Evolutionary conservation across 2,797 vertebrate genomes (phyloP).

Genomic region (Rhabdophis nuchalis): DNA sequence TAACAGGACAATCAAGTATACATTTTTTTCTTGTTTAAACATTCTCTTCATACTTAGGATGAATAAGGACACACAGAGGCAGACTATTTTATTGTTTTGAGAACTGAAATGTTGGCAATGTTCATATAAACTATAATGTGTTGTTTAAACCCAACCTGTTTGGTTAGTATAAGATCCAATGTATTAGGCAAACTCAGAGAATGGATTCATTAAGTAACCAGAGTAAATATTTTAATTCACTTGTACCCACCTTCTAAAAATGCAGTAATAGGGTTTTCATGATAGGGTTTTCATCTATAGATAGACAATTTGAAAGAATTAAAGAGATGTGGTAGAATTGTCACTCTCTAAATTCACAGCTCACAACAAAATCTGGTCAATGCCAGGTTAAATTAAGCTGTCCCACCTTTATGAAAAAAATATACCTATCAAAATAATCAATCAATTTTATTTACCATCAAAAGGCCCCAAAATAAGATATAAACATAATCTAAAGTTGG

Average conservation of each 20-base stretch:
- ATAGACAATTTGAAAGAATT: neutral
- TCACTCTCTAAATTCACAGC: neutral
- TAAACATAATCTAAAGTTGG: neutral
- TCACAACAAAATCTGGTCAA: neutral
- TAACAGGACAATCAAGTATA: neutral
- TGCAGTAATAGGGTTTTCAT: neutral
- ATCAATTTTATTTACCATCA: neutral
- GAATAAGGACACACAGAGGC: neutral
- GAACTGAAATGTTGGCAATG: neutral
- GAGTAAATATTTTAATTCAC: neutral
- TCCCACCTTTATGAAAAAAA: neutral
- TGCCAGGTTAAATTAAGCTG: neutral
- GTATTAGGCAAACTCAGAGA: neutral
- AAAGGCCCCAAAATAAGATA: neutral
- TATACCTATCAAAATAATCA: neutral
- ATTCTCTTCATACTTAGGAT: neutral
- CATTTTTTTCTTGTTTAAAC: neutral
- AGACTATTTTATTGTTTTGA: neutral
- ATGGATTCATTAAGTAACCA: neutral
- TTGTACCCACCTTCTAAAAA: neutral
- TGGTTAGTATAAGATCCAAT: neutral
- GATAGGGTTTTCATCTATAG: too few relatives aligned
- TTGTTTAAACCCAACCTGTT: neutral
- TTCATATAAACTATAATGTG: neutral
- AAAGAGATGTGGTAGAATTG: neutral